Conservation (phyloP, 1,140 invertebrate genomes). For the Holcopasites calliopsidis region DNA sequence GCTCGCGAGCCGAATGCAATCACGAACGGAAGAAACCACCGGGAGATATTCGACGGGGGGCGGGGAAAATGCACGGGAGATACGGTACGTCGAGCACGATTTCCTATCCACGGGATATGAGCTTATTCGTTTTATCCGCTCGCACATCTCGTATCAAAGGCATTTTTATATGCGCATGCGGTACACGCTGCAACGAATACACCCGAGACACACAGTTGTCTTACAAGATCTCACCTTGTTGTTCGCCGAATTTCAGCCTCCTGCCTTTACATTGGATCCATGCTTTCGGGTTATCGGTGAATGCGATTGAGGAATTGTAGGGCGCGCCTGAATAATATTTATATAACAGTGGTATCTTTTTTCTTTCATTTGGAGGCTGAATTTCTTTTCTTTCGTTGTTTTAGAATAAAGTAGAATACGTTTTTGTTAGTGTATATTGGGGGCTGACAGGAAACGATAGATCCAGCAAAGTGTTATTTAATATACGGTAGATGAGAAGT, state of each 20-base stretch:
- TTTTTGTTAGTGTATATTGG: too few relatives aligned
- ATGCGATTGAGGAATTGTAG: too few relatives aligned
- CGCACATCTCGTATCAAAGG: neutral
- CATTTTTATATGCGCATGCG: slow-evolving; percentile 16
- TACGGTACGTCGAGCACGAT: slow-evolving; percentile 24
- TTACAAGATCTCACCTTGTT: slow-evolving; percentile 5
- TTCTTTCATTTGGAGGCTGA: too few relatives aligned
- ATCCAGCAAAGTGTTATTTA: too few relatives aligned
- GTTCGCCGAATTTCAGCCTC: slow-evolving; percentile 5
- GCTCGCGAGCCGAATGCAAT: slow-evolving; percentile 52
- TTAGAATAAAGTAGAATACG: too few relatives aligned
- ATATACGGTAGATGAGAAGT: too few relatives aligned
- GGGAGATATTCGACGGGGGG: slow-evolving; percentile 32
- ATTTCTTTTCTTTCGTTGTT: too few relatives aligned
- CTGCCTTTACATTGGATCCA: neutral
- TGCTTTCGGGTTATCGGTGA: too few relatives aligned
- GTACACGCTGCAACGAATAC: neutral
- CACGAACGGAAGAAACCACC: slow-evolving; percentile 43
- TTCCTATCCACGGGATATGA: slow-evolving; percentile 45
- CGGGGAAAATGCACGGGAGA: slow-evolving; percentile 31
- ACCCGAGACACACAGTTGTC: neutral
- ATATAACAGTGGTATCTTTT: too few relatives aligned
- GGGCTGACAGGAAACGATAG: too few relatives aligned
- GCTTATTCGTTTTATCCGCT: slow-evolving; percentile 49
- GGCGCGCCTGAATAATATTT: too few relatives aligned